A percentile compares a stretch with the other conserved stretches of the same genome.
These are phyloP conservation scores for Unio pictorum DNA, from an alignment of 2,888 invertebrate species.

Conservation along the genomic window DNA sequence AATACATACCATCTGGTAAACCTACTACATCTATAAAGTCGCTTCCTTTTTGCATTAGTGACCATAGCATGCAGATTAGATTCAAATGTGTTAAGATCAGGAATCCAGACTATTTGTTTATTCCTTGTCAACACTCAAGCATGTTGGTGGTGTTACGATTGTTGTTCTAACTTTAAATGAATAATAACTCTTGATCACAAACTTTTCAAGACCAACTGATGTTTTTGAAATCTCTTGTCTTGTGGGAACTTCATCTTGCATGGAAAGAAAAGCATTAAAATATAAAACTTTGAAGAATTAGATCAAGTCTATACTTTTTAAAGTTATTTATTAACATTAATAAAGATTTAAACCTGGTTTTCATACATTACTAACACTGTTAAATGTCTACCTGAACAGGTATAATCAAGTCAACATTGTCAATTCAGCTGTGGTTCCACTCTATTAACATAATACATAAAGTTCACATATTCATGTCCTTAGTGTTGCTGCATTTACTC, in stretches of 20 bases:
- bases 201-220: constrained; percentile 2
- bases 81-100: not conserved
- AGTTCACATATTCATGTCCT: too few relatives aligned
- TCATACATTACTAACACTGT: too few relatives aligned
- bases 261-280: too few relatives aligned
- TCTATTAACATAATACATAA: too few relatives aligned
- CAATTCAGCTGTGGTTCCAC: too few relatives aligned
- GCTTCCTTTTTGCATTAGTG: constrained; percentile 2
- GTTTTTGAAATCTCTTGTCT: not conserved
- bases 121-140: constrained; percentile 1
- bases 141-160: not conserved
- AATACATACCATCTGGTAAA: constrained; percentile 4
- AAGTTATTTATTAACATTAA: not conserved
- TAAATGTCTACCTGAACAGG: too few relatives aligned
- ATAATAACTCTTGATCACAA: constrained; percentile 13
- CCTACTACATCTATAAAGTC: constrained; percentile 9
- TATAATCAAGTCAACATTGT: too few relatives aligned
- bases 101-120: constrained; percentile 13
- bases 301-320: not conserved
- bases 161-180: constrained; percentile 9
- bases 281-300: too few relatives aligned
- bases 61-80: constrained; percentile 1
- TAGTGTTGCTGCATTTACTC: too few relatives aligned
- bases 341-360: too few relatives aligned
- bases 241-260: too few relatives aligned